These are phyloP conservation scores for Lamellibrachia satsuma DNA, from an alignment of 2,888 invertebrate genomes.

Conservation along the genomic window DNA sequence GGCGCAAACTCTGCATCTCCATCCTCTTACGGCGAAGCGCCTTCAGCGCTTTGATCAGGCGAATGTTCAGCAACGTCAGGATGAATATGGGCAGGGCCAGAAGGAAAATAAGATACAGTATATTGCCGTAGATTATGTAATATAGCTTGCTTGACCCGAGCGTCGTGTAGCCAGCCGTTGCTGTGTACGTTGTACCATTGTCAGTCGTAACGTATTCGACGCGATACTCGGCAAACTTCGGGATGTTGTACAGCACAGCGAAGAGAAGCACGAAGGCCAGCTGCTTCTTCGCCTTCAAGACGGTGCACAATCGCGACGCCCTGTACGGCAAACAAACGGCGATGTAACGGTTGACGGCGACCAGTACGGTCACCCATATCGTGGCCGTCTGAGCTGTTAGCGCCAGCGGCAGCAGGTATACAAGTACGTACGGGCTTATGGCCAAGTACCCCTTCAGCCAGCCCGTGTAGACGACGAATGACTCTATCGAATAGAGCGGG, in stretches of 20 bases:
- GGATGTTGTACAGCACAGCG: constrained; percentile 40
- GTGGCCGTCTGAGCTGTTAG: constrained; percentile 42
- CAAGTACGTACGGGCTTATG: constrained; percentile 34
- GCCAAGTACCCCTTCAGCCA: constrained; percentile 18
- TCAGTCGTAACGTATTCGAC: not conserved
- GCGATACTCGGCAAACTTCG: constrained; percentile 36
- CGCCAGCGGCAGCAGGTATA: constrained; percentile 39
- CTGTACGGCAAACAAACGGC: constrained; percentile 45
- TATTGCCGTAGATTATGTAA: constrained; percentile 37
- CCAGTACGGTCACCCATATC: constrained; percentile 42
- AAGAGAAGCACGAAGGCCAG: constrained; percentile 36
- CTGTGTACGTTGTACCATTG: not conserved
- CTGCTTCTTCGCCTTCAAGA: constrained; percentile 39
- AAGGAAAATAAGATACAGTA: constrained; percentile 43
- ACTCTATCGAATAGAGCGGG: constrained; percentile 39
- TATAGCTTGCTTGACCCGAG: constrained; percentile 31
- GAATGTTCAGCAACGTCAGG: constrained; percentile 42
- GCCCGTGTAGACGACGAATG: constrained; percentile 36
- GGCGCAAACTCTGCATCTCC: constrained; percentile 40
- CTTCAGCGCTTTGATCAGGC: constrained; percentile 43
- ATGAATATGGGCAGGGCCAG: constrained; percentile 41
- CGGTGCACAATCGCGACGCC: constrained; percentile 41
- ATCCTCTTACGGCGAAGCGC: constrained; percentile 35
- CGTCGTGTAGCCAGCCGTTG: constrained; percentile 17
- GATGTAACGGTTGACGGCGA: constrained; percentile 42